Evolutionary conservation across 1,140 invertebrate species (phyloP), one percentile per base, ranked within the genome.

Genomic region (Brachionus rotundiformis): DNA sequence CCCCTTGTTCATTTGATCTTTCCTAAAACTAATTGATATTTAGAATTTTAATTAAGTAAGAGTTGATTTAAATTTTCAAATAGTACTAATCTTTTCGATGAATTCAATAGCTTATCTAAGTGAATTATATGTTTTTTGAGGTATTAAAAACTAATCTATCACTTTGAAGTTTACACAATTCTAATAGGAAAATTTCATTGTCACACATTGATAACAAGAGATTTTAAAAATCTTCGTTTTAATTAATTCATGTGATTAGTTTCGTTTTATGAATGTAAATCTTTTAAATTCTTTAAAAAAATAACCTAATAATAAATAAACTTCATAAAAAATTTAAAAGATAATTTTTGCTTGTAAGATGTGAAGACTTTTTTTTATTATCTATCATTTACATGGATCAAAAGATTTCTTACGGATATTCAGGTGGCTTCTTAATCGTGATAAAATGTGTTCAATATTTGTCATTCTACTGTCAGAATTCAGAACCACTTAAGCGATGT

Each of bases 21-120:
- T 36, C 3, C 33, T 33, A 68, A 68, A 68, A 33, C n/a, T 19
- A 68, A 68, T 68, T 68, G 63, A 68, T 68, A 68, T 68, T 68
- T 68, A 68, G 31, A 68, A 68, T 68, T 68, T 68, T 68, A 19
- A 68, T 33, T 68, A 33, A 68, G 29, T 19, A 33, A 33, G 27
- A 68, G 11, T 63, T 63, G 29, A 63, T 63, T 63, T 13, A 63
- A 63, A 63, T 8, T 29, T 29, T 29, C 11, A 27, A 54, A 23
- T 10, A 54, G 47, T 54, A 54, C 47, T 54, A 54, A 54, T 54
- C 47, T 54, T 54, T 54, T 54, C n/a, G n/a, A 54, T 54, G n/a
- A n/a, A 25, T 54, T 5, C 2, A 16, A 54, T 19, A 19, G 47
- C 19, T 54, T 23, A 19, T 54, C 19, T 7, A 54, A 54, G 47